Evolutionary conservation across 2,797 vertebrate species (phyloP).

Genomic region (Microtus obscurus): DNA sequence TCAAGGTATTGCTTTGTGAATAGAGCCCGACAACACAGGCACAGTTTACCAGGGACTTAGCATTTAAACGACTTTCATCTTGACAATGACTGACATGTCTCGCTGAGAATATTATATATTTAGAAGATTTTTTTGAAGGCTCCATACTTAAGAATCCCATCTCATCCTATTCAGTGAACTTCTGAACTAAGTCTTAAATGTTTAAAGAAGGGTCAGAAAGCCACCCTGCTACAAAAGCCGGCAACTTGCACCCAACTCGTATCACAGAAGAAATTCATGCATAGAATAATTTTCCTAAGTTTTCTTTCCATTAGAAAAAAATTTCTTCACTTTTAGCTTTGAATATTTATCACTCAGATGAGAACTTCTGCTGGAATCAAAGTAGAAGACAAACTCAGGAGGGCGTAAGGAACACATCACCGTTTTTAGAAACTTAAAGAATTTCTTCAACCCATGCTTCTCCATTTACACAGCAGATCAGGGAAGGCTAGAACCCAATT

Average conservation of each 20-base stretch:
- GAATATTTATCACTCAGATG: conserved; percentile 85
- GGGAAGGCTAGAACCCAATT: conserved; percentile 89
- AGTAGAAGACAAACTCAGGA: conserved; percentile 78
- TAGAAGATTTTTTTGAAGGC: conserved; percentile 88
- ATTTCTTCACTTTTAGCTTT: conserved; percentile 75
- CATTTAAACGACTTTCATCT: conserved; percentile 88
- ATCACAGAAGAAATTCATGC: conserved; percentile 86
- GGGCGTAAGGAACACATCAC: not conserved
- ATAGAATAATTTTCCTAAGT: conserved; percentile 86
- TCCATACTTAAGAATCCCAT: conserved; percentile 87
- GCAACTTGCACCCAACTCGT: conserved; percentile 84
- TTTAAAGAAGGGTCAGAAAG: conserved; percentile 91
- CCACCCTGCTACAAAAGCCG: conserved; percentile 86
- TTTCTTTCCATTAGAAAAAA: conserved; percentile 79
- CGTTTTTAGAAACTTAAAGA: conserved; percentile 85
- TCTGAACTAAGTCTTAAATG: conserved; percentile 91
- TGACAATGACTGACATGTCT: conserved; percentile 89
- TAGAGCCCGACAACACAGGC: conserved; percentile 82
- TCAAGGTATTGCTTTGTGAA: conserved; percentile 85
- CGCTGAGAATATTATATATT: conserved; percentile 90
- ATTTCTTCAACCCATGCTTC: conserved; percentile 84
- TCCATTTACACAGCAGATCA: conserved; percentile 88
- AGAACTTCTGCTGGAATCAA: conserved; percentile 69
- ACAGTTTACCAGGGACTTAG: conserved; percentile 87
- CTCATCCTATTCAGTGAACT: conserved; percentile 88